A percentile compares a stretch with the other conserved stretches of the same genome.
Conservation (phyloP, 1,140 invertebrate species). For the Leptinotarsa defecta region DNA sequence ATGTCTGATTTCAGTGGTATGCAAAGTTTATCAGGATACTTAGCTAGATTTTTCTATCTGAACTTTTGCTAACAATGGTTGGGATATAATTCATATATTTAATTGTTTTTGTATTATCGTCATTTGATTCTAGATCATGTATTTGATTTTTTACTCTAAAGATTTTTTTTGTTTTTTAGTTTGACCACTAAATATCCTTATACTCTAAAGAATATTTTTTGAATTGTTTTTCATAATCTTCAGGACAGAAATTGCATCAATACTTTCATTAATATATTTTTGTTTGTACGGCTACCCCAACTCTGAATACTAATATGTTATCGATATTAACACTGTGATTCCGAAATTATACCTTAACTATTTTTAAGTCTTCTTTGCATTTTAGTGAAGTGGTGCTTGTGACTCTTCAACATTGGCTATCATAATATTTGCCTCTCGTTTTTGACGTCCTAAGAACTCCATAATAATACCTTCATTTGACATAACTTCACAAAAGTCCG, state of each 20-base stretch:
- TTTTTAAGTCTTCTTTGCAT: slow-evolving; percentile 17
- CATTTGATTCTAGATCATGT: neutral
- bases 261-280: slow-evolving; percentile 23
- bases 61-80: neutral
- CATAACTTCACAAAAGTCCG: neutral
- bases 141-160: neutral
- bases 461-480: neutral
- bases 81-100: neutral
- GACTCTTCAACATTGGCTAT: slow-evolving; percentile 19
- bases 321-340: slow-evolving; percentile 12
- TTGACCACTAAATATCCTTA: neutral
- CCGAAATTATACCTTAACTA: slow-evolving; percentile 4
- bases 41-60: neutral
- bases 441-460: neutral
- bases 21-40: neutral
- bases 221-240: neutral
- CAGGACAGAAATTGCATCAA: slow-evolving; percentile 11
- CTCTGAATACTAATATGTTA: slow-evolving; percentile 16
- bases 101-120: neutral
- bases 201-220: neutral
- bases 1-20: neutral
- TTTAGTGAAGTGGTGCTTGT: slow-evolving; percentile 6
- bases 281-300: slow-evolving; percentile 4
- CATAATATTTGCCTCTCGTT: slow-evolving; percentile 19
- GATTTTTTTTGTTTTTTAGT: neutral